Evolutionary conservation across 2,797 vertebrate species (phyloP), one percentile per base, ranked within the genome.

Genomic region (Clarias pachynema): DNA sequence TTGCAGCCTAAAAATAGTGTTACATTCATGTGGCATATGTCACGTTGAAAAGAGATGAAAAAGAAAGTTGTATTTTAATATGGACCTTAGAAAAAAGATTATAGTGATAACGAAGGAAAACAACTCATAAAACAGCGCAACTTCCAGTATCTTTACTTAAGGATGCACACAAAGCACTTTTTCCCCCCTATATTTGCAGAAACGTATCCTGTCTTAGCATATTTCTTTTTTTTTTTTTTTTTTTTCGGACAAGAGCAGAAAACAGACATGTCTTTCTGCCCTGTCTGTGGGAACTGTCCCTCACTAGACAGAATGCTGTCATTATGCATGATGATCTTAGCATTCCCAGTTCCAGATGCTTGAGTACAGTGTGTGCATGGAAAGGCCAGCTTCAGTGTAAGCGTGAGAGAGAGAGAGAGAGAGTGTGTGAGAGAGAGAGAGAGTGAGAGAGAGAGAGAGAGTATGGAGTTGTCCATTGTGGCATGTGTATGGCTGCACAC

Each of bases 251-350:
- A 59, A 86, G 77, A 81, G 59, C 82, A 31, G 86, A 86, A 88
- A 87, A 90, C 90, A 90, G 89, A 86, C 86, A 87, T 87, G 74
- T 84, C 88, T 85, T 91, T 89, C 91, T 93, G 92, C 90, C 91
- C 92, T 90, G 91, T 94, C 92, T 94, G 94, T 95, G 95, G 94
- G 94, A 95, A 95, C 92, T 89, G 91, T 94, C 93, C 90, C 88
- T 87, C 88, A 88, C 77, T 90, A 90, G 91, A 90, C 92, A 95
- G 94, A 95, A 95, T 95, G 92, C 93, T 94, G 92, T 94, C 93
- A 95, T 95, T 95, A 94, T 95, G 91, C 89, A 82, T 85, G 82
- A 72, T 87, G 86, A 87, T 89, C 90, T 86, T 81, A 88, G 81
- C 86, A 86, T 82, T 82, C 78, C n/a, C 81, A 77, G 78, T 68